Conservation (phyloP, 2,888 invertebrate genomes). For the Choreutis nemorana region DNA sequence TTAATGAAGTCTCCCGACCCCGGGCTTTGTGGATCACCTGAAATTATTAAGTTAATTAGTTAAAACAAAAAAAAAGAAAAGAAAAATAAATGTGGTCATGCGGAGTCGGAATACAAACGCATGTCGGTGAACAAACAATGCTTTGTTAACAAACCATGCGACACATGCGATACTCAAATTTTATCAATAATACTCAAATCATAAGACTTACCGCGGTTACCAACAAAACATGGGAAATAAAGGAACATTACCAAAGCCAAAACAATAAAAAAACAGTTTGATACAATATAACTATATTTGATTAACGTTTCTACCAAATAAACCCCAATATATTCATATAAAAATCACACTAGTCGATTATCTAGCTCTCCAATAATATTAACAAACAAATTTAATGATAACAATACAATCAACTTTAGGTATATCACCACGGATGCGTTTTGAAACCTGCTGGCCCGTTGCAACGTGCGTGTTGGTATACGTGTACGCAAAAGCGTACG, state of each 20-base stretch:
- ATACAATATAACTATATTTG: constrained; percentile 45
- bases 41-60: constrained; percentile 66
- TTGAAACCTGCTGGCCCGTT: too few species aligned
- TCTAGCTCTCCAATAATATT: constrained; percentile 59
- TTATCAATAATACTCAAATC: constrained; percentile 12
- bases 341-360: constrained; percentile 61
- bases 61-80: constrained; percentile 51
- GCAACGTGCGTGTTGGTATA: too few species aligned
- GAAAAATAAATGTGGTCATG: constrained; percentile 28
- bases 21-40: constrained; percentile 62
- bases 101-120: constrained; percentile 23
- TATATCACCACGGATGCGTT: too few species aligned
- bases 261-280: constrained; percentile 31
- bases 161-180: constrained; percentile 33
- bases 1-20: constrained; percentile 61
- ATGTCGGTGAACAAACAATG: constrained; percentile 26
- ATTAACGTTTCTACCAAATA: constrained; percentile 63
- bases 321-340: constrained; percentile 67
- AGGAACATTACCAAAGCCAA: constrained; percentile 9
- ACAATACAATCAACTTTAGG: constrained; percentile 41
- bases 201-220: constrained; percentile 36
- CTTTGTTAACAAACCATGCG: constrained; percentile 19
- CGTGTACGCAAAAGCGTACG: too few species aligned
- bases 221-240: constrained; percentile 10
- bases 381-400: constrained; percentile 57